Evolutionary conservation across 2,888 invertebrate genomes (phyloP).

Genomic region (Phanerotoma sp.): DNA sequence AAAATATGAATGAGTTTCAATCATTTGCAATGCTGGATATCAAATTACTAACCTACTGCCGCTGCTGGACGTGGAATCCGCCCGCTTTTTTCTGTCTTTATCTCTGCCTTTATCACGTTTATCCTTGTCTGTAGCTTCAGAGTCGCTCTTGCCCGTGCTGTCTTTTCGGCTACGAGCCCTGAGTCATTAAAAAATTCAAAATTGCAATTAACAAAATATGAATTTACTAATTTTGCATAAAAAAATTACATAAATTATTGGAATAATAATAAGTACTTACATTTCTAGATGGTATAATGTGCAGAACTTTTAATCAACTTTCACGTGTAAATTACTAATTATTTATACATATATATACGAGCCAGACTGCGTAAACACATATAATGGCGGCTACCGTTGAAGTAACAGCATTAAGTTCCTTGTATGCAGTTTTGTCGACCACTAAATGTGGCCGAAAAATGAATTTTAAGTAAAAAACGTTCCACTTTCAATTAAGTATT

Average conservation of each 20-base stretch:
- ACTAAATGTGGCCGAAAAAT: no score
- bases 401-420: no score
- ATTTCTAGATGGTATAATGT: no score
- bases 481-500: no score
- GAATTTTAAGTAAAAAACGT: no score
- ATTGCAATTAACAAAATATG: no score
- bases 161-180: conserved; percentile 77
- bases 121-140: conserved; percentile 70
- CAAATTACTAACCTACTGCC: conserved; percentile 68
- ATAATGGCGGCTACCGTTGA: conserved; percentile 7
- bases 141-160: conserved; percentile 58
- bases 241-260: no score
- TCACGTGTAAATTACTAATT: neutral
- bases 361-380: neutral
- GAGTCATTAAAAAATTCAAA: no score
- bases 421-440: no score
- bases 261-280: no score
- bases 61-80: conserved; percentile 79
- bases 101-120: conserved; percentile 67
- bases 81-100: conserved; percentile 68
- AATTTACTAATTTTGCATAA: no score
- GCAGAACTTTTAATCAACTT: no score
- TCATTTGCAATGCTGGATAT: neutral
- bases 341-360: neutral
- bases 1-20: neutral